These are phyloP conservation scores for Pseudotriccus pelzelni DNA, from an alignment of 2,797 vertebrate species.

Conservation along the genomic window DNA sequence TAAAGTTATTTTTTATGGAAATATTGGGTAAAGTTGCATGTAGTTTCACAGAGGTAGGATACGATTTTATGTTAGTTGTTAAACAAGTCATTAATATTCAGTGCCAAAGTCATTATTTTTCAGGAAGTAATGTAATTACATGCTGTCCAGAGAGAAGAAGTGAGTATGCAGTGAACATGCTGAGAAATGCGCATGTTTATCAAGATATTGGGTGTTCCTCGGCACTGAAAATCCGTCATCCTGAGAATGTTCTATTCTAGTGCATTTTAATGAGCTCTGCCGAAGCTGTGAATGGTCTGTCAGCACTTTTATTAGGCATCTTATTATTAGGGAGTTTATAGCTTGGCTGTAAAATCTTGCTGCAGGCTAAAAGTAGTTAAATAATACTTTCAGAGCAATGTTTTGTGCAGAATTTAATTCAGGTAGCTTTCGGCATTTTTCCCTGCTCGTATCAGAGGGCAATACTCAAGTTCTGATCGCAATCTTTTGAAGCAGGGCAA, in stretches of 20 bases:
- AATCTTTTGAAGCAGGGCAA: slow-evolving; percentile 5
- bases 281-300: slow-evolving; percentile 33
- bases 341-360: slow-evolving; percentile 41
- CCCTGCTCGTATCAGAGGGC: background rate
- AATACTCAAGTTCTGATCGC: slow-evolving; percentile 10
- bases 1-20: slow-evolving; percentile 7
- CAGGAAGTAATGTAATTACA: slow-evolving; percentile 9
- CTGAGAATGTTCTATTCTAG: background rate
- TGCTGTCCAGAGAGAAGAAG: background rate
- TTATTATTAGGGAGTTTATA: slow-evolving; percentile 52
- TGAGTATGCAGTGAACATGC: background rate
- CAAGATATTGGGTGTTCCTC: background rate
- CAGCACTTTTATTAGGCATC: slow-evolving; percentile 55
- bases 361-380: slow-evolving; percentile 55
- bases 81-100: slow-evolving; percentile 48
- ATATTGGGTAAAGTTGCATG: background rate
- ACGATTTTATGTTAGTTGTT: slow-evolving; percentile 30
- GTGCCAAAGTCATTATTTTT: background rate
- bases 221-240: background rate
- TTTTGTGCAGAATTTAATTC: slow-evolving; percentile 43
- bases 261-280: slow-evolving; percentile 43
- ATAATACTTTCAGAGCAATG: slow-evolving; percentile 43
- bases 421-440: slow-evolving; percentile 8
- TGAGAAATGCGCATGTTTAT: background rate
- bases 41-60: background rate